Conservation (phyloP, 2,888 invertebrate genomes). For the Perizoma flavofasciatum region DNA sequence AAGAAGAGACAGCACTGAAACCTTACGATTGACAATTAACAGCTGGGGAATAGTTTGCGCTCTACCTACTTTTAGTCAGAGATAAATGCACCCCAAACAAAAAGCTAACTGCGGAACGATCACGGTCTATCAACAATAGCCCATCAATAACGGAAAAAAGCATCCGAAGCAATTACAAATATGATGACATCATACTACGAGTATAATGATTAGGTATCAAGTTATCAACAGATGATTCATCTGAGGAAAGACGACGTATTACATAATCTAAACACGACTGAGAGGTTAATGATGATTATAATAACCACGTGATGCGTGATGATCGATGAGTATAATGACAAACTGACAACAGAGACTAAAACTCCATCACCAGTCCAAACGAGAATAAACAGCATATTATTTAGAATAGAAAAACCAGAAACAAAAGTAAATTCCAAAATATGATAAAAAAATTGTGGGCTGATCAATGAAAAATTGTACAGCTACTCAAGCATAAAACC, state of each 20-base stretch:
- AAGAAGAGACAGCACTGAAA: too few relatives aligned
- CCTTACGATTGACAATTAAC: too few relatives aligned
- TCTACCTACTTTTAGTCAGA: too few relatives aligned
- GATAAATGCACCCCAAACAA: too few relatives aligned
- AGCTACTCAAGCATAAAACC: slow-evolving; percentile 3
- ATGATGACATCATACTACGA: slow-evolving; percentile 14
- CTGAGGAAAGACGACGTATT: slow-evolving; percentile 2
- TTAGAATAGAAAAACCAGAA: too few relatives aligned
- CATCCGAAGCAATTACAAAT: slow-evolving; percentile 4
- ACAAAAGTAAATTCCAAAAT: too few relatives aligned
- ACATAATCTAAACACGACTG: slow-evolving; percentile 8
- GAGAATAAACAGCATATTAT: too few relatives aligned
- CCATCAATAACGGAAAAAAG: slow-evolving; percentile 6
- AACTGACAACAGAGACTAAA: too few relatives aligned
- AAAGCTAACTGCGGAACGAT: neutral
- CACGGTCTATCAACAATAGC: slow-evolving; percentile 11
- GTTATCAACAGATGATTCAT: slow-evolving; percentile 21
- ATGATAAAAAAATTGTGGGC: neutral
- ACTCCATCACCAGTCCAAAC: too few relatives aligned
- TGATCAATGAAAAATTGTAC: neutral
- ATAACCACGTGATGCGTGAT: neutral
- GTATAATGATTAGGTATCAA: slow-evolving; percentile 5
- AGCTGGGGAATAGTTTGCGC: too few relatives aligned
- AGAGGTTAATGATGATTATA: slow-evolving; percentile 8
- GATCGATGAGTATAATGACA: neutral